Percentiles rank a stretch among this genome's conserved stretches.
These are phyloP conservation scores for Parasteatoda lunata DNA, from an alignment of 2,888 invertebrate genomes.

Conservation along the genomic window DNA sequence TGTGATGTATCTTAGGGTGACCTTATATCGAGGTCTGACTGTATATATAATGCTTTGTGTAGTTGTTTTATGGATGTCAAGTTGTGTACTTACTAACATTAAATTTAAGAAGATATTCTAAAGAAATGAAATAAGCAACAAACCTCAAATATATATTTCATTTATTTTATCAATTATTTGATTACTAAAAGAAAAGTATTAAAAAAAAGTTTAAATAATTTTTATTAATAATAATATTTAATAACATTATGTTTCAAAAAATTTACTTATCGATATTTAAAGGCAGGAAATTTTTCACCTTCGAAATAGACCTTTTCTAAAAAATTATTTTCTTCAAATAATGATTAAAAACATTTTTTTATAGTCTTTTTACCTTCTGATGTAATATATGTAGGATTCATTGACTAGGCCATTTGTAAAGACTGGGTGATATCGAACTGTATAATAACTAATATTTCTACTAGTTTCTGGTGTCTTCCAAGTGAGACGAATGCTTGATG, in stretches of 20 bases:
- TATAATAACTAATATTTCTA: constrained; percentile 75
- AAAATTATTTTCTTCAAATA: background rate
- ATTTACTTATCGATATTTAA: no score
- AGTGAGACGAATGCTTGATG: constrained; percentile 77
- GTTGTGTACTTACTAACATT: no score
- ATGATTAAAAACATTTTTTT: background rate
- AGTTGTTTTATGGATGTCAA: no score
- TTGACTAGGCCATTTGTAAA: constrained; percentile 70
- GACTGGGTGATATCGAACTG: constrained; percentile 77
- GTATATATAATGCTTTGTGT: no score
- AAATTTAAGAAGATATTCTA: background rate
- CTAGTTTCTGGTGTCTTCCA: constrained; percentile 75
- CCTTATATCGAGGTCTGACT: no score
- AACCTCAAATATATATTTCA: background rate
- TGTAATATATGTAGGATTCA: constrained; percentile 70
- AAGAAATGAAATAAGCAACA: background rate
- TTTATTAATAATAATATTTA: no score
- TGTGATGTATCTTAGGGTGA: no score
- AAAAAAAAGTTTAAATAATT: background rate
- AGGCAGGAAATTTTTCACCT: no score
- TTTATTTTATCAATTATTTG: no score
- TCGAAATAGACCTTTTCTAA: no score
- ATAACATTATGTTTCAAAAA: no score
- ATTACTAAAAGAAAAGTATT: no score
- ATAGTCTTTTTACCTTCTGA: constrained; percentile 64